Evolutionary conservation across 2,113 vertebrate species (phyloP), one percentile per base, ranked within the genome.

Genomic region (Spizaetus ornatus): DNA sequence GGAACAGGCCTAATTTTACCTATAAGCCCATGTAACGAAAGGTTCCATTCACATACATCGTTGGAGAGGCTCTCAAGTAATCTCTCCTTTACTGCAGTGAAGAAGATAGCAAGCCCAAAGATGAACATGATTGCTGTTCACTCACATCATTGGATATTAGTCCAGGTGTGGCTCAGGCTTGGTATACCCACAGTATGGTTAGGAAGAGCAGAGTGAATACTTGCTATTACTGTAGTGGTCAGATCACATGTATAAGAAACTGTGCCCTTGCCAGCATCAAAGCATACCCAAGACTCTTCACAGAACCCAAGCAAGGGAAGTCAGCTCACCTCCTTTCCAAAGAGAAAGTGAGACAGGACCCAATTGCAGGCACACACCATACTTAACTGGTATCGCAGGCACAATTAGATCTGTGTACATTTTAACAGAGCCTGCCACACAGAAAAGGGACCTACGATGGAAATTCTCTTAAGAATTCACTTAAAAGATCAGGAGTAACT

Each of bases 1-100:
- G 42, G 14, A 67, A 66, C 9, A 66, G 43, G 43, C 34, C 31
- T 42, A 42, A 26, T 36, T 48, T 77, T 69, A 48, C 26, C 56
- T 58, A 11, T 21, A 61, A 83, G 7, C 13, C 31, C 48, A 45
- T 7, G 11, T 36, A 91, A 65, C 0, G 0, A 25, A 69, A 61
- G 10, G 2, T 22, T 43, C 14, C 32, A 10, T 48, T 76, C 18
- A 56, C 31, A 34, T 11, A 56, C 9, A 6, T 34, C 0, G 0
- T 5, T 32, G 29, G 34, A 40, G 43, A 8, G 21, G 55, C 36
- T 84, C 66, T 80, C 38, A 47, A 38, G 48, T 70, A 38, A n/a
- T 16, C 29, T 40, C 34, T 63, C 36, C 20, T 40, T 21, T 26
- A 32, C 29, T 20, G 43, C 38, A 70, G 27, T 16, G 36, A 18